Evolutionary conservation across 2,888 invertebrate genomes (phyloP), one percentile per base, ranked within the genome.

Genomic region (Bibio marci): DNA sequence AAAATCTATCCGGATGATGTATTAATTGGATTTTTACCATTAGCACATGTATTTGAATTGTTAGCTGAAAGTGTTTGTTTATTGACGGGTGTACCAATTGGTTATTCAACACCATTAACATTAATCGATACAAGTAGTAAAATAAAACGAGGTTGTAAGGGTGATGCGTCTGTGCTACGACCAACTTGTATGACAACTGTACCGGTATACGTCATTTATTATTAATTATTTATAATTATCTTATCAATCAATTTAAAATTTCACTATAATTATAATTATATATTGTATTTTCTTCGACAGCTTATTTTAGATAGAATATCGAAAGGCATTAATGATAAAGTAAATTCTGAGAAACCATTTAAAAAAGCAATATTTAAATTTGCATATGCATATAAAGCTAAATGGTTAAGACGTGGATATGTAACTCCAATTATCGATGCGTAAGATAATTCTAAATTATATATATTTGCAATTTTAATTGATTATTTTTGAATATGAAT

Each of bases 161-260:
- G 98, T 4, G 98, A 98, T 62, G 90, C 92, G 11, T 78, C 83
- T 32, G 79, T 88, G 2, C 67, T 98, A 40, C 71, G 73, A 50
- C 98, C 98, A 3, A 92, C 95, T 2, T 80, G 94, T 53, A 81
- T 98, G 70, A 92, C 94, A 4, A 80, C 92, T 36, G 98, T 98
- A 33, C 98, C 98, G 43, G 90, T 92, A 53, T 69, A 71, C n/a
- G n/a, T n/a, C n/a, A n/a, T n/a, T n/a, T n/a, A n/a, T n/a, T 64
- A 41, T 30, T 35, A 19, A 27, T 19, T 17, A 38, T 19, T n/a
- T n/a, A n/a, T n/a, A n/a, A n/a, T n/a, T n/a, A n/a, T n/a, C n/a
- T 19, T 18, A 14, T 30, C 28, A 32, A 38, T 25, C 12, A 11
- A 26, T 11, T 33, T 35, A 3, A 15, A 31, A 11, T 8, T 14